These are phyloP conservation scores for Hemibagrus wyckioides DNA, from an alignment of 2,113 vertebrate genomes.

Conservation along the genomic window DNA sequence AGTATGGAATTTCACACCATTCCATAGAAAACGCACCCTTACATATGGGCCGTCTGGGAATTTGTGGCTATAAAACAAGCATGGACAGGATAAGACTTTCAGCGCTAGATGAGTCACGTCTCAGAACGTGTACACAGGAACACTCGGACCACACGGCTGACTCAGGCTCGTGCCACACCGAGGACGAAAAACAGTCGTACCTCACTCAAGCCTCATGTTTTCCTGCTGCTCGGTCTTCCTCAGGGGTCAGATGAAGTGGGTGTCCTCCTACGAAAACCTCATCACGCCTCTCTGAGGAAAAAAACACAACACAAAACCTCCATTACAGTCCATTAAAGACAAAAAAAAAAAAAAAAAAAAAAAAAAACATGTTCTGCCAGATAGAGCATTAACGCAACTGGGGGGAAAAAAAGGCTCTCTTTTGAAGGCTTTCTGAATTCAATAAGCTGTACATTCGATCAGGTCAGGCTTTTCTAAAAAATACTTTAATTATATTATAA, in stretches of 20 bases:
- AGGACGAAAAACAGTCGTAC: conserved; percentile 35
- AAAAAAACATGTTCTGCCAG: not conserved
- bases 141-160: not conserved
- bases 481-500: not conserved
- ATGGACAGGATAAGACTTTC: not conserved
- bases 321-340: not conserved
- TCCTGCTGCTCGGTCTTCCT: conserved; percentile 19
- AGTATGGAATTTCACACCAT: not conserved
- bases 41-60: not conserved
- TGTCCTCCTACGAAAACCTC: conserved; percentile 25
- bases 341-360: not conserved
- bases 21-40: not conserved
- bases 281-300: conserved; percentile 19
- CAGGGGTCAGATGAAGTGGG: conserved; percentile 32
- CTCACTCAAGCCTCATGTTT: conserved; percentile 55
- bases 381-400: not conserved
- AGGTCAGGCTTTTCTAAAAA: not conserved
- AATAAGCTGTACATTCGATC: not conserved
- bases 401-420: not conserved
- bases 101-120: not conserved
- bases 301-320: not conserved
- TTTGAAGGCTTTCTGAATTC: not conserved
- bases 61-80: not conserved
- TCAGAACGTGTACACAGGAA: not conserved
- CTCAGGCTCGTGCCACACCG: not conserved